phyloP scores from a whole-genome alignment of 2,797 vertebrate species.

The Chelonia mydas region DNA sequence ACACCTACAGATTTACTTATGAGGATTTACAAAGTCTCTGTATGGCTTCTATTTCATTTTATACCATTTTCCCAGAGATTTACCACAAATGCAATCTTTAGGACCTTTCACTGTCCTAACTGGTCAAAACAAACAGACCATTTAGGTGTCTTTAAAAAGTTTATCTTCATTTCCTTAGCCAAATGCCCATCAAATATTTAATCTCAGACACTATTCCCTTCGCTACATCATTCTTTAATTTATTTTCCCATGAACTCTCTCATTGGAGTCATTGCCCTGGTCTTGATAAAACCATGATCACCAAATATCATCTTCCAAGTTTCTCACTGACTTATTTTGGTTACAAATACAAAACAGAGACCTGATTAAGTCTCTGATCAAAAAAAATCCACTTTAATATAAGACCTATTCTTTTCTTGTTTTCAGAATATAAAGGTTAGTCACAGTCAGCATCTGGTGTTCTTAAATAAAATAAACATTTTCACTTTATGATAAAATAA shows the following conservation, averaged over 20 bases:
- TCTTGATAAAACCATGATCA: background rate
- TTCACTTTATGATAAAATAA: background rate
- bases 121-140: background rate
- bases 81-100: background rate
- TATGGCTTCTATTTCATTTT: background rate
- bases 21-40: background rate
- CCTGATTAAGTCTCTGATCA: background rate
- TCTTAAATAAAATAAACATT: background rate
- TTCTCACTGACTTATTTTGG: background rate
- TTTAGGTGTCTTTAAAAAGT: background rate
- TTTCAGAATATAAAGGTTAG: background rate
- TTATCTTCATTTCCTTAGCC: background rate
- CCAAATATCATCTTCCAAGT: background rate
- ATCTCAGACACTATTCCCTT: background rate
- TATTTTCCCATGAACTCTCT: background rate
- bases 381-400: background rate
- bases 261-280: background rate
- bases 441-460: background rate
- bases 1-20: background rate
- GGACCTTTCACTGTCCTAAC: background rate
- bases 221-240: background rate
- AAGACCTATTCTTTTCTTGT: background rate
- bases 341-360: background rate
- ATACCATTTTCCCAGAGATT: background rate
- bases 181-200: background rate